Percentiles rank a stretch among this genome's conserved stretches.
Conservation (phyloP, 1,140 invertebrate genomes). For the Platyscapa corneri region DNA sequence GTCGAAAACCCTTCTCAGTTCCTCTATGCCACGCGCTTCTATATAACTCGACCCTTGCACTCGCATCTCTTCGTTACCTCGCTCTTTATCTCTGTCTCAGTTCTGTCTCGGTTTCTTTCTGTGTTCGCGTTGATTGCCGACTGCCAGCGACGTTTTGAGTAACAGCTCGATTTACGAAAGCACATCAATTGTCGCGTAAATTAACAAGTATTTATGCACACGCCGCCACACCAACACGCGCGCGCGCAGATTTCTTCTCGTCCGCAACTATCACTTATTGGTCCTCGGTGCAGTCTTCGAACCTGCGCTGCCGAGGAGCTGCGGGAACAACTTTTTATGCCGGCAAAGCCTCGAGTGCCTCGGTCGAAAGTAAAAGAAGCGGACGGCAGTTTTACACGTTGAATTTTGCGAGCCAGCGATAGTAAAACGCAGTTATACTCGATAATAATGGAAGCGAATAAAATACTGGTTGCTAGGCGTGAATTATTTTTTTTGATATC, state of each 20-base stretch:
- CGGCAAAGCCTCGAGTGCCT: background rate
- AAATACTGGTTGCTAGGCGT: background rate
- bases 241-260: background rate
- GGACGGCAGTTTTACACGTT: too few species aligned
- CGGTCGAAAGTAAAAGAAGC: too few species aligned
- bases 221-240: too few species aligned
- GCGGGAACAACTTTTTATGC: background rate
- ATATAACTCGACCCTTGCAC: conserved; percentile 51
- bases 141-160: conserved; percentile 34
- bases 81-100: conserved; percentile 1
- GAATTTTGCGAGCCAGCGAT: too few species aligned
- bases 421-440: background rate
- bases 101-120: background rate
- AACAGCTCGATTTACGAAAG: conserved; percentile 41
- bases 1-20: conserved; percentile 51
- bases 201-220: conserved; percentile 21
- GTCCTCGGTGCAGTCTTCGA: background rate
- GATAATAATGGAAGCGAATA: background rate
- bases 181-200: conserved; percentile 34
- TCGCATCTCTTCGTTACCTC: conserved; percentile 45
- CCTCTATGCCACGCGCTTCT: background rate
- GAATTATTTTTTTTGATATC: background rate
- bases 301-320: background rate
- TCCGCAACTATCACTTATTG: background rate
- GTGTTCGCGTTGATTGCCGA: conserved; percentile 35